These are phyloP conservation scores for Lagodon rhomboides DNA, from an alignment of 2,797 vertebrate genomes.

Conservation along the genomic window DNA sequence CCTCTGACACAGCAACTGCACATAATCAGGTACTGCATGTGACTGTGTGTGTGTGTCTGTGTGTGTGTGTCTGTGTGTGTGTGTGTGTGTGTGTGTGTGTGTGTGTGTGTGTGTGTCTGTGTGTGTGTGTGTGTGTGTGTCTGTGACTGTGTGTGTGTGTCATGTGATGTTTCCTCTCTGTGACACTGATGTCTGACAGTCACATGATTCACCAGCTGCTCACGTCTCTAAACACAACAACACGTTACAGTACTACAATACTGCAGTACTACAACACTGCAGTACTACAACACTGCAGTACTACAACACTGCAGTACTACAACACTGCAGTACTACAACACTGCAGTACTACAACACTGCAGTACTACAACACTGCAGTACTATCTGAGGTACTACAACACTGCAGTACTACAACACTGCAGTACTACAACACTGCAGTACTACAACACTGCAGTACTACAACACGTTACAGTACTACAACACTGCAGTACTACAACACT, in stretches of 20 bases:
- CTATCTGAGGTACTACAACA: too few species aligned
- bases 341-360: not conserved
- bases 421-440: too few species aligned
- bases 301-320: too few species aligned
- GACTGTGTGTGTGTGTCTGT: too few species aligned
- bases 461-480: too few species aligned
- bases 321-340: not conserved
- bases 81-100: too few species aligned
- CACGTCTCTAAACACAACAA: not conserved
- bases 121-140: not conserved
- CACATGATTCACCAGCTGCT: conserved; percentile 26
- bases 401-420: too few species aligned
- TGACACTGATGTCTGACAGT: conserved; percentile 11
- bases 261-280: not conserved
- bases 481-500: too few species aligned
- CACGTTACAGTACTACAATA: not conserved
- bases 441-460: too few species aligned
- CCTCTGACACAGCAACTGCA: not conserved
- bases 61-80: not conserved
- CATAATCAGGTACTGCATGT: not conserved
- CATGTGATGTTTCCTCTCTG: conserved; percentile 19
- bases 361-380: not conserved
- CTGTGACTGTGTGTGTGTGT: not conserved
- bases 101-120: too few species aligned
- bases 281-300: too few species aligned